phyloP scores from a whole-genome alignment of 2,797 vertebrate genomes.

The Rallus crepitans region DNA sequence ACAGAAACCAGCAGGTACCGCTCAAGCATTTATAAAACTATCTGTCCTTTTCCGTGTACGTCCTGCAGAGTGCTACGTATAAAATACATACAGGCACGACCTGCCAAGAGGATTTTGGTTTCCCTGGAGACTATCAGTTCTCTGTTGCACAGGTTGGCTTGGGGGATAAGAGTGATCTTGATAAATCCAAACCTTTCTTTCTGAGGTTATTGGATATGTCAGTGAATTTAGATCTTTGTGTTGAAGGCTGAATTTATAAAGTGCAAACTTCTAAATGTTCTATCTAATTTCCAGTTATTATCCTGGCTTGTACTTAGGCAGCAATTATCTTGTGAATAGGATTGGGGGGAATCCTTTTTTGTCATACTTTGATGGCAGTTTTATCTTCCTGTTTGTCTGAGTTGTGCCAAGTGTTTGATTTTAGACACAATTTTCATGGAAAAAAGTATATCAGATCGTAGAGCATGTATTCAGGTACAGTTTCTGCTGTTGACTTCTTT shows the following conservation, averaged over 20 bases:
- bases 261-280: neutral
- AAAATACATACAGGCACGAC: slow-evolving; percentile 37
- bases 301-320: neutral
- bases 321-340: neutral
- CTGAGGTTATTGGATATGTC: neutral
- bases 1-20: slow-evolving; percentile 45
- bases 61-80: neutral
- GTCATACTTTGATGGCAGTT: neutral
- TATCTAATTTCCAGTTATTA: neutral
- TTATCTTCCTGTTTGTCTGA: neutral
- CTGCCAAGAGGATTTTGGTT: slow-evolving; percentile 60
- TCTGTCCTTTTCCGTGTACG: slow-evolving; percentile 10
- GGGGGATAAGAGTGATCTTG: slow-evolving; percentile 22
- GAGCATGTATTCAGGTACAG: neutral
- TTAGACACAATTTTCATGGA: neutral
- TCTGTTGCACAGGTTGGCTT: slow-evolving; percentile 10
- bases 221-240: neutral
- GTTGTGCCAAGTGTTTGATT: neutral
- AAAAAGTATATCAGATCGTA: neutral
- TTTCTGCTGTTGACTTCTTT: neutral
- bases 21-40: slow-evolving; percentile 26
- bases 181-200: slow-evolving; percentile 39
- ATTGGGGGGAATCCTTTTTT: neutral
- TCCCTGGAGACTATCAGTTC: slow-evolving; percentile 64
- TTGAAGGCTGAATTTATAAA: slow-evolving; percentile 15